These are phyloP conservation scores for Lichenostomus cassidix DNA, from an alignment of 2,113 vertebrate species.

Conservation along the genomic window DNA sequence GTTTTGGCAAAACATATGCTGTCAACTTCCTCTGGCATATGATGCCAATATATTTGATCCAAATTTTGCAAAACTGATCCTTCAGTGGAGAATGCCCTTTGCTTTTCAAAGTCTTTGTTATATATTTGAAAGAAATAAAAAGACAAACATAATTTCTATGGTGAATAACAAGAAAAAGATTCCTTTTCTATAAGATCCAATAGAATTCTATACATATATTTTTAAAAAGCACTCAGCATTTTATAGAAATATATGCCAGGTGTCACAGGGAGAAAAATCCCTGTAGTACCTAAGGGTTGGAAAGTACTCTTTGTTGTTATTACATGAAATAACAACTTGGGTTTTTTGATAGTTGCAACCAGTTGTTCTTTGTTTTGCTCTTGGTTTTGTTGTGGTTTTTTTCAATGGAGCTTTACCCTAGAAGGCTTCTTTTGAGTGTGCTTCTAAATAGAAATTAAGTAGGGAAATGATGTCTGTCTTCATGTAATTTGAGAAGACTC, in stretches of 20 bases:
- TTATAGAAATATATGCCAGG: not conserved
- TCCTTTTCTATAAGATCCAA: not conserved
- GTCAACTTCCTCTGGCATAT: not conserved
- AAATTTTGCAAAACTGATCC: not conserved
- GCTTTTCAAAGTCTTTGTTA: not conserved
- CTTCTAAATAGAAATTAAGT: not conserved
- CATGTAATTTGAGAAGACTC: not conserved
- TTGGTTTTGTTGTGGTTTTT: not conserved
- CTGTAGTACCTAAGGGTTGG: not conserved
- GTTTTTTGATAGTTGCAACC: not conserved
- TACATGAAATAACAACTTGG: not conserved
- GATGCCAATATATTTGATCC: not conserved
- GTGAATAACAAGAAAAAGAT: not conserved
- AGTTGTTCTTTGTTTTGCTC: not conserved
- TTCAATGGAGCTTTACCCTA: not conserved
- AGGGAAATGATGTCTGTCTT: not conserved
- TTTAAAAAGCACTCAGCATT: not conserved
- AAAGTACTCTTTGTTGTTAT: not conserved
- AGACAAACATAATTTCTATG: not conserved
- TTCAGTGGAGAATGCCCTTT: not conserved
- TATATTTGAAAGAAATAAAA: not conserved
- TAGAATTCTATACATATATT: not conserved
- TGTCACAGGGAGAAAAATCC: not conserved
- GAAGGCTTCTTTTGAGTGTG: not conserved
- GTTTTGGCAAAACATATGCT: not conserved